A percentile compares a stretch with the other conserved stretches of the same genome.
Conservation (phyloP, 2,797 vertebrate species). For the Cyprinodon diabolis region DNA sequence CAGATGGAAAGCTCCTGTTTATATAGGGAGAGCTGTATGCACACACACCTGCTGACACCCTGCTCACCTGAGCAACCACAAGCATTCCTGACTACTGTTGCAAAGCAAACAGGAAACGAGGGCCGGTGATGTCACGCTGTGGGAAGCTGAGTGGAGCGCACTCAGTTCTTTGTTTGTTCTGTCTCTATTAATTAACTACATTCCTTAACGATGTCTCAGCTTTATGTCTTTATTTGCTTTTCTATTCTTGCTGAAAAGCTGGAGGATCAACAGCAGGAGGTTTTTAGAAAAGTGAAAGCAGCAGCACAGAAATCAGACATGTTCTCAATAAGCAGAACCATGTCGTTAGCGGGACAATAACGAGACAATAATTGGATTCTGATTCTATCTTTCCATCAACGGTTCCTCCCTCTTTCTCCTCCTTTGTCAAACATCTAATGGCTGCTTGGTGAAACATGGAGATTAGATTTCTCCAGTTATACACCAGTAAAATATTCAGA, state of each 20-base stretch:
- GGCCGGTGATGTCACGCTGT: slow-evolving; percentile 19
- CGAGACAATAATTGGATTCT: background rate
- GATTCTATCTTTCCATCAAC: background rate
- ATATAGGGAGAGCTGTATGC: slow-evolving; percentile 14
- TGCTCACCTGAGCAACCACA: slow-evolving; percentile 36
- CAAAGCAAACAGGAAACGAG: slow-evolving; percentile 20
- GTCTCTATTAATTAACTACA: background rate
- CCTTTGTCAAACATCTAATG: background rate
- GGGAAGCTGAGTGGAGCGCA: background rate
- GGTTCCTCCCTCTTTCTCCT: background rate
- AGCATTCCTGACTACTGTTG: slow-evolving; percentile 11
- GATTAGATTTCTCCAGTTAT: background rate
- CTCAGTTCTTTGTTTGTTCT: background rate
- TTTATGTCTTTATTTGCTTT: slow-evolving; percentile 1
- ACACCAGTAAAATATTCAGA: background rate
- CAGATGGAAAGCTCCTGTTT: slow-evolving; percentile 26
- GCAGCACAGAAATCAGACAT: slow-evolving; percentile 1
- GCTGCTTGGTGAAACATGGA: too few relatives aligned
- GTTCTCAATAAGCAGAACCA: background rate
- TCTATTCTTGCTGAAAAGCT: slow-evolving; percentile 12
- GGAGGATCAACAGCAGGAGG: slow-evolving; percentile 22
- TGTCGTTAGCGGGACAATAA: background rate
- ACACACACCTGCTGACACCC: slow-evolving; percentile 35
- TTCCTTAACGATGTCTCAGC: background rate
- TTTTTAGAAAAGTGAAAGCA: slow-evolving; percentile 15